Conservation (phyloP, 2,113 vertebrate species). For the Sapajus apella region DNA sequence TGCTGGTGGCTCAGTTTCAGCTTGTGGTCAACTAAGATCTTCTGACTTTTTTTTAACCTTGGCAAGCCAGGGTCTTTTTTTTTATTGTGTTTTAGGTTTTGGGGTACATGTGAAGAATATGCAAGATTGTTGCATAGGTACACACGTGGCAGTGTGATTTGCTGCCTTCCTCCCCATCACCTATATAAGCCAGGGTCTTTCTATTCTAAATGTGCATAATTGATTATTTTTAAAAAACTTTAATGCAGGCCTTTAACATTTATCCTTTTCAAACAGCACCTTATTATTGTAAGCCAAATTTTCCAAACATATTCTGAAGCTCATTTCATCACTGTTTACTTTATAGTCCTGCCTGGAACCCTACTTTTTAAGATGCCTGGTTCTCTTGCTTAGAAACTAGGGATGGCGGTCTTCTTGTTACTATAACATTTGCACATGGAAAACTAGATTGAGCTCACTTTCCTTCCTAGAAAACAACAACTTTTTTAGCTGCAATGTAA, state of each 20-base stretch:
- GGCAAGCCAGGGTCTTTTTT: background rate
- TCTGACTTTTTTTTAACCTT: background rate
- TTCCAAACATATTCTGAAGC: background rate
- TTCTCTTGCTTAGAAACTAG: background rate
- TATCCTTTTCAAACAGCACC: background rate
- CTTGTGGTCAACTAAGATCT: background rate
- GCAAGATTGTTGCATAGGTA: too few relatives aligned
- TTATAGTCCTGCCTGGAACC: background rate
- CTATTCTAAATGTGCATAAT: background rate
- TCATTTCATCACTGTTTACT: background rate
- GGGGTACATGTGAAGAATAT: too few relatives aligned
- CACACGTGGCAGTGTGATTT: too few relatives aligned
- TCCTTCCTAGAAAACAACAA: slow-evolving; percentile 1
- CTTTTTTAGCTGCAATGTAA: background rate
- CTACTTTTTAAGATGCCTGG: background rate
- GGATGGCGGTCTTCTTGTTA: background rate
- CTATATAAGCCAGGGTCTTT: background rate
- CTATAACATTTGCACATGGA: background rate
- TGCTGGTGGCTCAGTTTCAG: background rate
- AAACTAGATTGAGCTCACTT: background rate
- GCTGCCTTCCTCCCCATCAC: too few relatives aligned
- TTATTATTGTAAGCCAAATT: slow-evolving; percentile 11
- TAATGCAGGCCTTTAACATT: background rate
- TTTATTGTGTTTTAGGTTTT: too few relatives aligned
- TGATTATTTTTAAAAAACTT: background rate